These are phyloP conservation scores for Xenus cinereus DNA, from an alignment of 2,113 vertebrate species.

Conservation along the genomic window DNA sequence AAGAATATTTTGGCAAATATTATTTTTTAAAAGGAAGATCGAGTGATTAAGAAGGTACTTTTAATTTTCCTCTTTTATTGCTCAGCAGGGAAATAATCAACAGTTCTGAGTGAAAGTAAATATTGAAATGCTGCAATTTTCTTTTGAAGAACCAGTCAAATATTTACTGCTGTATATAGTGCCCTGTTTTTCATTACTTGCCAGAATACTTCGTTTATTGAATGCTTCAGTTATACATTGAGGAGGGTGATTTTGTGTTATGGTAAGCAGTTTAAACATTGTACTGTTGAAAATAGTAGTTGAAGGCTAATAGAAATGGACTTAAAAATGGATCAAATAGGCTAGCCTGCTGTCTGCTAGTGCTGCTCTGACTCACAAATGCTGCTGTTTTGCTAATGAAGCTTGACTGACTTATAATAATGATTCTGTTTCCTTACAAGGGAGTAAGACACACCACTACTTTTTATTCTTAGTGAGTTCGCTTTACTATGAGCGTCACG, in stretches of 20 bases:
- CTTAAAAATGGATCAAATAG: neutral
- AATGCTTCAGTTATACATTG: neutral
- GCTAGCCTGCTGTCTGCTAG: neutral
- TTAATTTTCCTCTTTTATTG: slow-evolving; percentile 43
- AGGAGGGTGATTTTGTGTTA: slow-evolving; percentile 6
- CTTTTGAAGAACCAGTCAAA: slow-evolving; percentile 52
- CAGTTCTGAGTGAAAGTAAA: slow-evolving; percentile 57
- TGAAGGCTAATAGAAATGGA: neutral
- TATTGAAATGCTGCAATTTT: slow-evolving; percentile 59
- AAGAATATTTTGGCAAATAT: slow-evolving; percentile 34
- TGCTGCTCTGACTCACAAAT: neutral
- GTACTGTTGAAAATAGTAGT: neutral
- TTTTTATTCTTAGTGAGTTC: slow-evolving; percentile 28
- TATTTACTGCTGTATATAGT: slow-evolving; percentile 49
- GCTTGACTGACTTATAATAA: neutral
- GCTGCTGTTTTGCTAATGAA: slow-evolving; percentile 14
- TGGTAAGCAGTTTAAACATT: neutral
- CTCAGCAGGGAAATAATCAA: slow-evolving; percentile 33
- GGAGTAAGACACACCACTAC: neutral
- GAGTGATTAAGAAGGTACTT: slow-evolving; percentile 24
- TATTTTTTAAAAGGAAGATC: slow-evolving; percentile 40
- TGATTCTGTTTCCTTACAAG: slow-evolving; percentile 5
- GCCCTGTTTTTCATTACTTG: slow-evolving; percentile 46
- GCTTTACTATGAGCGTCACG: neutral
- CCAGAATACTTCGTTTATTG: slow-evolving; percentile 15